These are phyloP conservation scores for Apostichopus parvimensis DNA, from an alignment of 35 echinoderm and acorn worm species.

Conservation along the genomic window DNA sequence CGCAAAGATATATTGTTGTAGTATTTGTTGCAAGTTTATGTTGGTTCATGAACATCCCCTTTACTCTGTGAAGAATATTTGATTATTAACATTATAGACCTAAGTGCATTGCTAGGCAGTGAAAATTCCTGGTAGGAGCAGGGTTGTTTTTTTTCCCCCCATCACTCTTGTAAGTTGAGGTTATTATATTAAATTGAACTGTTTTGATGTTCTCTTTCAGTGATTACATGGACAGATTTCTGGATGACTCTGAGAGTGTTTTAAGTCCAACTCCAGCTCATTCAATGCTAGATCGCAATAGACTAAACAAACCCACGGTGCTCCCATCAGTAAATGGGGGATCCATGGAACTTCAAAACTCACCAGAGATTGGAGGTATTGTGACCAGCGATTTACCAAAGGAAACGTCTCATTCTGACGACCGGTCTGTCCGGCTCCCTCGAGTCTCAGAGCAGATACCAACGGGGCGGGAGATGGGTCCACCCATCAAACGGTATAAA, in stretches of 20 bases:
- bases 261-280: slow-evolving; percentile 89
- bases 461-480: slow-evolving; percentile 30
- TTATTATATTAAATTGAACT: neutral
- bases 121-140: too few species aligned
- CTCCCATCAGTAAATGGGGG: slow-evolving; percentile 63
- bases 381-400: slow-evolving; percentile 78
- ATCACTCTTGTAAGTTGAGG: too few species aligned
- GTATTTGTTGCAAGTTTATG: too few species aligned
- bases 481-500: slow-evolving; percentile 60
- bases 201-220: slow-evolving; percentile 49
- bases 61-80: too few species aligned
- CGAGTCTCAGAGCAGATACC: neutral
- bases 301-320: slow-evolving; percentile 63
- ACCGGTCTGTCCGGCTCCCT: slow-evolving; percentile 4
- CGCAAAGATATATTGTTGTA: too few species aligned
- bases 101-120: too few species aligned
- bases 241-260: slow-evolving; percentile 90
- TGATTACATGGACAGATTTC: slow-evolving; percentile 97
- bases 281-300: slow-evolving; percentile 72
- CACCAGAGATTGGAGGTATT: slow-evolving; percentile 76
- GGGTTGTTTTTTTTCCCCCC: too few species aligned
- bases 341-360: slow-evolving; percentile 70
- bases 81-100: too few species aligned
- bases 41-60: too few species aligned
- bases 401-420: slow-evolving; percentile 62